Evolutionary conservation across 2,888 invertebrate genomes (phyloP), one percentile per base, ranked within the genome.

Genomic region (Chrysolina haemoptera): DNA sequence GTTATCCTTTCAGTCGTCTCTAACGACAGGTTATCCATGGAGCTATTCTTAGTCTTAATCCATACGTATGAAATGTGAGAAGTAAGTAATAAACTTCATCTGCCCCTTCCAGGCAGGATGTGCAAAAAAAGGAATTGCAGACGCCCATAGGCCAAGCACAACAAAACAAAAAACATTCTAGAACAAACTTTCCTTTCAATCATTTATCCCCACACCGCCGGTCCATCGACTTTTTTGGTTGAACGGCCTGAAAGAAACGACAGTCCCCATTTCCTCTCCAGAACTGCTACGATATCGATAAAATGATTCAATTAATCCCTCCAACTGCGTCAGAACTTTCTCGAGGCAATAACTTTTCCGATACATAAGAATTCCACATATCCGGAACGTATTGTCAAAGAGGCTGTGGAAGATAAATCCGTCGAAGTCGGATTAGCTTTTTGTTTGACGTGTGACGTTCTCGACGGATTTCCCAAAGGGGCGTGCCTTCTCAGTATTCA

Each of bases 401-500:
- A 70, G 72, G 68, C 65, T 66, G n/a, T 12, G 20, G 62, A 75
- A 75, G 73, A 77, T 77, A 77, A 77, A 77, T 77, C 75, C 75
- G 70, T 73, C 68, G 74, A 66, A 69, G 68, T 55, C 64, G 76
- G 78, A 75, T 76, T 75, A 78, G 74, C 76, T 78, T 73, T 76
- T 77, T 78, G 76, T 76, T 79, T 79, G 78, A 80, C 79, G 78
- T 78, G 78, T 75, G 68, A 62, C 71, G 80, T 75, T 78, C 76
- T 77, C 72, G 77, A 75, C 78, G 82, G 80, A 83, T 84, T 83
- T 83, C 83, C 84, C 82, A 79, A 62, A 81, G 82, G 83, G 79
- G 80, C 78, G 80, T 78, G 76, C 75, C 74, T 76, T 79, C 82
- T 84, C 84, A 82, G 83, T 84, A 84, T 84, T 84, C 82, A 83